Base-by-base conservation (phyloP, 2,888 invertebrate species). In the Conus canariensis region DNA sequence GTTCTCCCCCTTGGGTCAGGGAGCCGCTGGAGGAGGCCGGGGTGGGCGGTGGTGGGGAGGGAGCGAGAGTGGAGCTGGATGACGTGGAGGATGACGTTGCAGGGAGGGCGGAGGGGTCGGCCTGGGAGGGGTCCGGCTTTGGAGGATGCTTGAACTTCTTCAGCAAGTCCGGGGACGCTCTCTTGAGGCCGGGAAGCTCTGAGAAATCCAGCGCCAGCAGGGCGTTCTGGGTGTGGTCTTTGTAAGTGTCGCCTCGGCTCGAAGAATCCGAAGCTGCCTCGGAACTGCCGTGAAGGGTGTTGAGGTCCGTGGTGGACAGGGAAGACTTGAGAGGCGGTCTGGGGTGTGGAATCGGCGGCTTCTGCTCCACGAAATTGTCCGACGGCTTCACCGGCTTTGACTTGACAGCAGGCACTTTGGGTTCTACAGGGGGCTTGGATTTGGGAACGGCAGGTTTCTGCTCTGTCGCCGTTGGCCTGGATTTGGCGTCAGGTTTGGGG, bases 101-200 rank as follows among this genome's bases (percentile, higher is more conserved):
- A 19, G 82, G 9, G 4, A 8, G 9, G 45, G 0, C 8, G 59
- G 19, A n/a, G 10, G 58, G 9, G 59, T n/a, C 22, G 85, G n/a
- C 10, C 4, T 85, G 59, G n/a, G 85, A n/a, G 59, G 85, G 59
- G 58, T 59, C 60, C 2, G 85, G 14, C 9, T 25, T 85, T 12
- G n/a, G 14, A 10, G 60, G n/a, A 5, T 25, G 25, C 14, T 85
- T 85, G 85, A 85, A 85, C 60, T 85, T 85, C 60, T 85, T 85
- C 60, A 85, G 85, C 60, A 85, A n/a, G 25, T 85, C 85, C 12
- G 85, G 85, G 5, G 85, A 85, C 6, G 85, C 85, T 85, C 85
- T 59, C 25, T 60, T 85, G n/a, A 85, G 60, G 0, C 85, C 85
- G 2, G 85, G 59, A 10, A 60, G 59, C 1, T 85, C 85, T 9